phyloP scores from a whole-genome alignment of 2,888 invertebrate genomes.

The Thecophora atra region DNA sequence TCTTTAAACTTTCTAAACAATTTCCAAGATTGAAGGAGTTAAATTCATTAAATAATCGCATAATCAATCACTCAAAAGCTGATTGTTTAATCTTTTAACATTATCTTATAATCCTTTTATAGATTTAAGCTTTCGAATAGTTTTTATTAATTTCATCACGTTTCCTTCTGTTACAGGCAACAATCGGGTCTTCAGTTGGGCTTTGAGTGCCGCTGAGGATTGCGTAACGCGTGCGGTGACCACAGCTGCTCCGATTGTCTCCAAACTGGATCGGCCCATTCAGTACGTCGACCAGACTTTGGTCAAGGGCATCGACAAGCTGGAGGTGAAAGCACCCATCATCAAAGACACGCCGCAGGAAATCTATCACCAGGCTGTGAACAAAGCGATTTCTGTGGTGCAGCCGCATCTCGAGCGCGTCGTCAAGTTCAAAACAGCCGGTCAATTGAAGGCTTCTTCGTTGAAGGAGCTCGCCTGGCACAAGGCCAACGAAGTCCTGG shows the following conservation, averaged over 20 bases:
- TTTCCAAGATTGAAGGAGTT: no score
- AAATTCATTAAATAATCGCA: no score
- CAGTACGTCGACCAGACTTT: constrained; percentile 73
- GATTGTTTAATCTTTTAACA: no score
- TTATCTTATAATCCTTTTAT: no score
- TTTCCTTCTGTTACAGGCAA: constrained; percentile 63
- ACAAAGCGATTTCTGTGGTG: constrained; percentile 70
- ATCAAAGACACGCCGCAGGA: constrained; percentile 75
- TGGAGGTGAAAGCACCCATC: constrained; percentile 74
- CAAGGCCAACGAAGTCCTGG: constrained; percentile 76
- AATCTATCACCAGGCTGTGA: constrained; percentile 69
- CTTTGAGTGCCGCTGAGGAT: constrained; percentile 73
- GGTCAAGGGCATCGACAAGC: constrained; percentile 73
- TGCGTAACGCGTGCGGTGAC: constrained; percentile 72
- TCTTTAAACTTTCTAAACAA: no score
- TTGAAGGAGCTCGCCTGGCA: constrained; percentile 77
- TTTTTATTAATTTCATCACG: background rate
- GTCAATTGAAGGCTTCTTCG: constrained; percentile 71
- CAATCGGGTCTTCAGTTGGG: constrained; percentile 75
- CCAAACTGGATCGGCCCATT: constrained; percentile 69
- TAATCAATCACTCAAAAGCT: no score
- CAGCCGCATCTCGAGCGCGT: constrained; percentile 68
- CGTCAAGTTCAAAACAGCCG: constrained; percentile 60
- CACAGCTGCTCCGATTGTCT: constrained; percentile 71
- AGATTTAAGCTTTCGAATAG: background rate